phyloP scores from a whole-genome alignment of 2,888 invertebrate species.

The Erebia palarica region DNA sequence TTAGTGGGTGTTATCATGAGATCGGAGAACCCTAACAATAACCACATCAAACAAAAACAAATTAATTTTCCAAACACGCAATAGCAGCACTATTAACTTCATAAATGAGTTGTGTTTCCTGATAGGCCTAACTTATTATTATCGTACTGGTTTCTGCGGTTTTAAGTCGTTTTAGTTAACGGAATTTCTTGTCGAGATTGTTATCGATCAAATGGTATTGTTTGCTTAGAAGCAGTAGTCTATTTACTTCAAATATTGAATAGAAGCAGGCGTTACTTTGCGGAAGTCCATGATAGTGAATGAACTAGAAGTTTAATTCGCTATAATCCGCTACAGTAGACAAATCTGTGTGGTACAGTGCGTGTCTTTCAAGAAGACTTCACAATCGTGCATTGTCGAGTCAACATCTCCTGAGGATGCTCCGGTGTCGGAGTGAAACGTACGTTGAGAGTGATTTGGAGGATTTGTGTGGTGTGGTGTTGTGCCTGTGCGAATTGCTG shows the following conservation, averaged over 20 bases:
- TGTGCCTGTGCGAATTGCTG: too few species aligned
- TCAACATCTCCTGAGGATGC: too few species aligned
- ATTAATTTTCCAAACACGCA: conserved; percentile 77
- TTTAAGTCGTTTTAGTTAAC: conserved; percentile 38
- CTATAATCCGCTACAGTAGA: too few species aligned
- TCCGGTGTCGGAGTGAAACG: too few species aligned
- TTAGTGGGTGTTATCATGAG: conserved; percentile 1
- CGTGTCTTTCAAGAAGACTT: too few species aligned
- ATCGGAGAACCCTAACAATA: conserved; percentile 54
- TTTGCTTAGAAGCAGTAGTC: conserved; percentile 11
- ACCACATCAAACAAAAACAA: conserved; percentile 56
- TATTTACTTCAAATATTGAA: conserved; percentile 18
- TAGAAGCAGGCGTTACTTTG: too few species aligned
- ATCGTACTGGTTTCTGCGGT: conserved; percentile 56
- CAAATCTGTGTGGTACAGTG: too few species aligned
- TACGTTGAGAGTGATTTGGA: too few species aligned
- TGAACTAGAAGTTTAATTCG: too few species aligned
- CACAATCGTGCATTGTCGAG: too few species aligned
- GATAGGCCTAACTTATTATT: conserved; percentile 60
- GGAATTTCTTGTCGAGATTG: conserved; percentile 36
- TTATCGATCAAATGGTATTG: conserved; percentile 33
- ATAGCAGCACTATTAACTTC: conserved; percentile 65
- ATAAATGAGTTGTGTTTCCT: conserved; percentile 66
- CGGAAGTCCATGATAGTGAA: too few species aligned
- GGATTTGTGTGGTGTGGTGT: too few species aligned